phyloP scores from a whole-genome alignment of 2,113 vertebrate genomes.

The Xyrauchen texanus region DNA sequence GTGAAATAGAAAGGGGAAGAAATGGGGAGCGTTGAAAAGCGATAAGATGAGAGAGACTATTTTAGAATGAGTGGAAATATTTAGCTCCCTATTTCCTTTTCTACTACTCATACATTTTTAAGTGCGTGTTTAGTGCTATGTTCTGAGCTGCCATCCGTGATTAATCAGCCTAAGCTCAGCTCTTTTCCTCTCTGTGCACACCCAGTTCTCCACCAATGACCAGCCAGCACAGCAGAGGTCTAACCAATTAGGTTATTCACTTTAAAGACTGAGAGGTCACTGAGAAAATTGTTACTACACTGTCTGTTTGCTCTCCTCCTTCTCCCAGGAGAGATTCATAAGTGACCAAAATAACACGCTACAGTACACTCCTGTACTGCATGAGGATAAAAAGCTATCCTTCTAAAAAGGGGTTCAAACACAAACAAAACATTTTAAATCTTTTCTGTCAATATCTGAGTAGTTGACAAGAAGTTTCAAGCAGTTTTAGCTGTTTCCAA shows the following conservation, averaged over 20 bases:
- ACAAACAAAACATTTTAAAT: not conserved
- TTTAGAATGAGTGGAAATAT: constrained; percentile 25
- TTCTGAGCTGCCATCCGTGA: constrained; percentile 63
- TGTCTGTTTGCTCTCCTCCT: constrained; percentile 13
- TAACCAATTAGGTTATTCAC: constrained; percentile 22
- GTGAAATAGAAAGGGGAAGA: not conserved
- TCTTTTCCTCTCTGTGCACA: constrained; percentile 59
- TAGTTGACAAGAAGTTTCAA: not conserved
- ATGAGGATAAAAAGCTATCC: constrained; percentile 49
- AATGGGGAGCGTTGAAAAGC: not conserved
- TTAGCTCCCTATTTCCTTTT: constrained; percentile 35
- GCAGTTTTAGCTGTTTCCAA: no score
- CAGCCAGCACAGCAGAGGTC: constrained; percentile 47
- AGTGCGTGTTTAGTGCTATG: constrained; percentile 58
- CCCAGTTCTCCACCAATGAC: constrained; percentile 54
- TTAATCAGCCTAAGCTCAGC: constrained; percentile 68
- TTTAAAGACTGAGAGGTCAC: constrained; percentile 20
- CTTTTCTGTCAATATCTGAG: not conserved
- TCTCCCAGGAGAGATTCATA: constrained; percentile 18
- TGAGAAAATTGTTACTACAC: no score
- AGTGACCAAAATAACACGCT: constrained; percentile 46
- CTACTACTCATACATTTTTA: constrained; percentile 68
- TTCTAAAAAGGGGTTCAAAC: constrained; percentile 18
- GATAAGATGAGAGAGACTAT: not conserved
- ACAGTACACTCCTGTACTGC: constrained; percentile 32